Evolutionary conservation across 2,797 vertebrate genomes (phyloP).

Genomic region (Dallia pectoralis): DNA sequence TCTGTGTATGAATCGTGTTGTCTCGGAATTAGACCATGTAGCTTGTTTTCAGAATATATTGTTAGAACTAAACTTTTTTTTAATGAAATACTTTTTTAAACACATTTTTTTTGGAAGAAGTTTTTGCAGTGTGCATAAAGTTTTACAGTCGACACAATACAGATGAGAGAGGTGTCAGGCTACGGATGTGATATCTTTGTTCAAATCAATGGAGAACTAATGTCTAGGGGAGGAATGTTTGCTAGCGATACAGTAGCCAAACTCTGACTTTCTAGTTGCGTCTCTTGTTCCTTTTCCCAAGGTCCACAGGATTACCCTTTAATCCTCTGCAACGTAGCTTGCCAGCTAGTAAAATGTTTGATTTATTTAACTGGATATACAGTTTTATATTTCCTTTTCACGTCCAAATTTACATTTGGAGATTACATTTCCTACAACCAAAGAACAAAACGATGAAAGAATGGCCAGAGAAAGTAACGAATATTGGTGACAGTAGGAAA

Average conservation of each 20-base stretch:
- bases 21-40: no score
- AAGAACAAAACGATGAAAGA: not conserved
- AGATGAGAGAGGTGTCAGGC: slow-evolving; percentile 38
- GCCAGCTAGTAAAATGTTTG: not conserved
- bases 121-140: no score
- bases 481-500: not conserved
- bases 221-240: slow-evolving; percentile 27
- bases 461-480: not conserved
- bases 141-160: not conserved
- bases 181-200: slow-evolving; percentile 30
- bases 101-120: no score
- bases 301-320: not conserved
- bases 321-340: not conserved
- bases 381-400: not conserved
- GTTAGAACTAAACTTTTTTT: no score
- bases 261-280: not conserved
- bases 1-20: slow-evolving; percentile 22
- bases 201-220: not conserved
- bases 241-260: not conserved
- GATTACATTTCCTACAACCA: not conserved
- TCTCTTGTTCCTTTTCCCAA: not conserved
- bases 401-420: not conserved
- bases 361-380: slow-evolving; percentile 1
- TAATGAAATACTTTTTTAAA: no score
- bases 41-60: no score